These are phyloP conservation scores for Danio kyathit DNA, from an alignment of 2,797 vertebrate genomes.

Conservation along the genomic window DNA sequence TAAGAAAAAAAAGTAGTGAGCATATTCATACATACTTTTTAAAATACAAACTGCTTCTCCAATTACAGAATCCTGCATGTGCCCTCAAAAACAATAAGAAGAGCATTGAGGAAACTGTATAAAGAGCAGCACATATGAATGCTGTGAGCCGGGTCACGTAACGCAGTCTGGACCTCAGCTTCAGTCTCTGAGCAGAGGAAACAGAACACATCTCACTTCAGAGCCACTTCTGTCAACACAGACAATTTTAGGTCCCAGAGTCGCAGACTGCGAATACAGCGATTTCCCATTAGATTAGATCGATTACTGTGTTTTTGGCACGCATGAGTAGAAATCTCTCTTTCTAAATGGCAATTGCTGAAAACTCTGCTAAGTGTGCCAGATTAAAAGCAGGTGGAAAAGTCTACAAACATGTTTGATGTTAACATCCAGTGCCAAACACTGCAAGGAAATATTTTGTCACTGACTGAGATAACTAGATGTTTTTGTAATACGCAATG, in stretches of 20 bases:
- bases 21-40: too few species aligned
- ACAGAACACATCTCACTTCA: conserved; percentile 66
- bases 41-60: too few species aligned
- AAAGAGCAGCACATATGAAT: neutral
- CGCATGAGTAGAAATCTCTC: conserved; percentile 26
- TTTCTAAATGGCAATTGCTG: conserved; percentile 54
- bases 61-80: neutral
- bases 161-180: conserved; percentile 52
- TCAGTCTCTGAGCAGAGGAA: conserved; percentile 68
- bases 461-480: conserved; percentile 63
- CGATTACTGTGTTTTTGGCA: conserved; percentile 51
- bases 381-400: conserved; percentile 56
- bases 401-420: conserved; percentile 23
- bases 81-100: conserved; percentile 50
- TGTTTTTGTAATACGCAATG: conserved; percentile 66
- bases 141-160: conserved; percentile 75
- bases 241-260: conserved; percentile 58
- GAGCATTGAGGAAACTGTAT: conserved; percentile 20
- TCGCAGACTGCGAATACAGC: conserved; percentile 68
- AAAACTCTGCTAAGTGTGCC: conserved; percentile 28
- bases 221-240: conserved; percentile 73
- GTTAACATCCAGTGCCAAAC: conserved; percentile 56
- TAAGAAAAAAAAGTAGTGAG: too few species aligned
- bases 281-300: conserved; percentile 68
- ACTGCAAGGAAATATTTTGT: conserved; percentile 75